phyloP scores from a whole-genome alignment of 37 sponge, comb jelly and placozoan species.

The Hexactinellida sp. region DNA sequence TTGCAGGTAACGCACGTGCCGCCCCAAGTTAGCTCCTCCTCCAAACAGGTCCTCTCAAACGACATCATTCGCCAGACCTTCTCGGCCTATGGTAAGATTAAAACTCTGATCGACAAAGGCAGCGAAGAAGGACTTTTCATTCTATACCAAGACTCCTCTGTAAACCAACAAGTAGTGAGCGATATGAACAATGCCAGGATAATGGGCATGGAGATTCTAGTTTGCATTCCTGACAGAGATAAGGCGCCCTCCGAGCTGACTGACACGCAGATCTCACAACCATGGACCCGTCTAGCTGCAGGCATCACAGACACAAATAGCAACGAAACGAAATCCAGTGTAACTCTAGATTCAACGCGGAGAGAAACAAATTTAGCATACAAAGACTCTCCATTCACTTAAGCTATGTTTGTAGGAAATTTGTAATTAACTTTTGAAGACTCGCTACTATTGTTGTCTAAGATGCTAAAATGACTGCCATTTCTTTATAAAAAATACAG shows the following conservation, averaged over 20 bases:
- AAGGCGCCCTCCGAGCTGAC: not conserved
- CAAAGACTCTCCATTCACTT: slow-evolving; percentile 2
- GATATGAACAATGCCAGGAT: not conserved
- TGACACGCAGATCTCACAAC: not conserved
- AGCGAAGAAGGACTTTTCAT: not conserved
- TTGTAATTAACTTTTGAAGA: no score
- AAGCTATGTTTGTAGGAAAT: not conserved
- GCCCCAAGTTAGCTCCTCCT: not conserved
- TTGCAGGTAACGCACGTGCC: not conserved
- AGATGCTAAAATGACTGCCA: no score
- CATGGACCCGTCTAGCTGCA: not conserved
- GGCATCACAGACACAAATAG: not conserved
- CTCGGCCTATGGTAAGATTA: not conserved
- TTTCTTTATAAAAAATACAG: no score
- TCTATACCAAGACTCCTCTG: not conserved
- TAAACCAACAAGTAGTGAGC: not conserved
- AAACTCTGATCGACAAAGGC: not conserved
- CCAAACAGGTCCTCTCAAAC: not conserved
- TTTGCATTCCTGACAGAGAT: not conserved
- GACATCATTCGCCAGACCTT: not conserved
- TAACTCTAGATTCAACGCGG: not conserved
- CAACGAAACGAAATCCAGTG: not conserved
- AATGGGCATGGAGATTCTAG: not conserved
- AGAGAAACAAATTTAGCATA: not conserved
- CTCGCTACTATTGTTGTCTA: no score